These are phyloP conservation scores for Drosophila navojoa DNA, from an alignment of 1,140 invertebrate species.

Conservation along the genomic window DNA sequence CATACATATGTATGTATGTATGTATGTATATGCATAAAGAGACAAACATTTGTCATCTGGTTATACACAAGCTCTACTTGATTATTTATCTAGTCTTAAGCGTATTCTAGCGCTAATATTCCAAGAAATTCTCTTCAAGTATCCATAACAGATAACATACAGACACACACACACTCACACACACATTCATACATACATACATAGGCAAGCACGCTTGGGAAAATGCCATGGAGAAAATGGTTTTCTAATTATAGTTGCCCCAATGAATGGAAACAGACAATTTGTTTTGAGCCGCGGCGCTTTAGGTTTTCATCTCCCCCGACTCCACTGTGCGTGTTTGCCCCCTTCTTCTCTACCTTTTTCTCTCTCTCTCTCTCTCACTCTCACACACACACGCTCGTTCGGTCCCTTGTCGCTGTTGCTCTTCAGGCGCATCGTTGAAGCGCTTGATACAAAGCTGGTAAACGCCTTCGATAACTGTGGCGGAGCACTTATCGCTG, in stretches of 20 bases:
- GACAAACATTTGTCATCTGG: too few relatives aligned
- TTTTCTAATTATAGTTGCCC: constrained; percentile 55
- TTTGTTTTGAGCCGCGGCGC: constrained; percentile 34
- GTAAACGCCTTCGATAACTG: constrained; percentile 23
- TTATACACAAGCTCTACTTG: background rate
- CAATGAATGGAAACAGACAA: constrained; percentile 46
- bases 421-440: background rate
- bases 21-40: background rate
- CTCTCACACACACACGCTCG: background rate
- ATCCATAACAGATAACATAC: constrained; percentile 33
- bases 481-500: constrained; percentile 16
- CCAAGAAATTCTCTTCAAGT: constrained; percentile 28
- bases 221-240: constrained; percentile 39
- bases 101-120: constrained; percentile 16
- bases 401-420: background rate
- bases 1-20: background rate
- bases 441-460: constrained; percentile 20
- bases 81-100: background rate
- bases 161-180: background rate
- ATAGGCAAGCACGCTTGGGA: constrained; percentile 16
- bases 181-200: background rate
- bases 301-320: constrained; percentile 16
- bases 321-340: background rate
- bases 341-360: background rate
- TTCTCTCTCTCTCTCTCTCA: background rate